Evolutionary conservation across 2,888 invertebrate genomes (phyloP).

Genomic region (Ochropleura leucogaster): DNA sequence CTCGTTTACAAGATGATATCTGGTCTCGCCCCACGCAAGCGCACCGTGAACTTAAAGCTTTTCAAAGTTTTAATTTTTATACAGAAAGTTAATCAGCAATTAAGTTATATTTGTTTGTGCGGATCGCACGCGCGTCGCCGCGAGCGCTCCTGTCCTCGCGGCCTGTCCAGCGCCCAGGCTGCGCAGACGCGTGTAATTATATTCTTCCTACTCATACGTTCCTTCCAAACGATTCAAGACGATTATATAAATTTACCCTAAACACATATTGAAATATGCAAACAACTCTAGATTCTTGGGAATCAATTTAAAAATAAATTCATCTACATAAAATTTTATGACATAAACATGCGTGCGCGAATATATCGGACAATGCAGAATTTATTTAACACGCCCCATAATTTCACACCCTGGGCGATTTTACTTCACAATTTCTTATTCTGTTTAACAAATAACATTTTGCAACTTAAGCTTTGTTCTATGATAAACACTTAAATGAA

Average conservation of each 20-base stretch:
- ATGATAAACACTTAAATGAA: conserved; percentile 30
- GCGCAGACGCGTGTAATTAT: conserved; percentile 60
- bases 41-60: conserved; percentile 30
- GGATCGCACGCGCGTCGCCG: conserved; percentile 73
- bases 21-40: conserved; percentile 22
- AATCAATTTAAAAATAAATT: conserved; percentile 54
- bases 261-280: conserved; percentile 58
- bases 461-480: conserved; percentile 30
- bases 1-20: conserved; percentile 51
- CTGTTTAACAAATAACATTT: conserved; percentile 35
- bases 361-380: conserved; percentile 41
- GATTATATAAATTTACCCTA: conserved; percentile 69
- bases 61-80: conserved; percentile 64
- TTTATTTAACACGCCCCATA: conserved; percentile 49
- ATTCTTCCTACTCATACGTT: conserved; percentile 60
- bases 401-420: conserved; percentile 55
- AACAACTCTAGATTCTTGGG: conserved; percentile 46
- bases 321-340: conserved; percentile 63
- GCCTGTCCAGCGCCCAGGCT: not conserved
- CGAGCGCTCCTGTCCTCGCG: conserved; percentile 62
- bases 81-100: conserved; percentile 67
- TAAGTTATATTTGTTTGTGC: conserved; percentile 64
- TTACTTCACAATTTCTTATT: conserved; percentile 29
- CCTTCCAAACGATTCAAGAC: conserved; percentile 53
- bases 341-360: conserved; percentile 47